Evolutionary conservation across 2,113 vertebrate species (phyloP).

Genomic region (Carollia perspicillata): DNA sequence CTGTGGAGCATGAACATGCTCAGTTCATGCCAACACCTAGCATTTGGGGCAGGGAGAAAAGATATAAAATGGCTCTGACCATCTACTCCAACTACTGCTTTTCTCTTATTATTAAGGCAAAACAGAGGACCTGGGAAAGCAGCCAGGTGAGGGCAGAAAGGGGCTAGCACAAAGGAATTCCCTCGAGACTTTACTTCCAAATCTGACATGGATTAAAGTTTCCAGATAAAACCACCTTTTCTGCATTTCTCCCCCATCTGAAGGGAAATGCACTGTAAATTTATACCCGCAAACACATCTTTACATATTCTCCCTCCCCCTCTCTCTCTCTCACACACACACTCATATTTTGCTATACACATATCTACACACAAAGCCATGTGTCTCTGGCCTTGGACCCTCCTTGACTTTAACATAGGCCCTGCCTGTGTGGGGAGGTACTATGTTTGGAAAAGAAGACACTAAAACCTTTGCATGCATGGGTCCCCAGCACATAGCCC

Average conservation of each 20-base stretch:
- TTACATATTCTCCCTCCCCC: background rate
- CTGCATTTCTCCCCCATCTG: background rate
- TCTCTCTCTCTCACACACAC: background rate
- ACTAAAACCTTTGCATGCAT: background rate
- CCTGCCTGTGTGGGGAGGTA: background rate
- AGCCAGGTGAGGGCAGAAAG: background rate
- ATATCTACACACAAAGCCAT: background rate
- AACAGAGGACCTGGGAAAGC: background rate
- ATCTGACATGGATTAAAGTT: background rate
- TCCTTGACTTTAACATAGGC: background rate
- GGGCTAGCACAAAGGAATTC: background rate
- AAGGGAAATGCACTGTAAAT: background rate
- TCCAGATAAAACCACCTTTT: background rate
- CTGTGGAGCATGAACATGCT: accelerated
- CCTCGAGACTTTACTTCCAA: background rate
- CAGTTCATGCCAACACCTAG: background rate
- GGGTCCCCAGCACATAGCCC: slow-evolving; percentile 28
- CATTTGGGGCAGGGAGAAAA: background rate
- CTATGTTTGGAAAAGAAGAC: background rate
- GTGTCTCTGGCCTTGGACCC: background rate
- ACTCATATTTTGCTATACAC: background rate
- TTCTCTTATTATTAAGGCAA: background rate
- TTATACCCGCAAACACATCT: background rate
- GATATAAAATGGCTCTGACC: background rate
- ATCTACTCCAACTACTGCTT: background rate